Percentiles rank a stretch among this genome's conserved stretches.
phyloP scores from a whole-genome alignment of 2,888 invertebrate genomes.

The Willowsia nigromaculata region DNA sequence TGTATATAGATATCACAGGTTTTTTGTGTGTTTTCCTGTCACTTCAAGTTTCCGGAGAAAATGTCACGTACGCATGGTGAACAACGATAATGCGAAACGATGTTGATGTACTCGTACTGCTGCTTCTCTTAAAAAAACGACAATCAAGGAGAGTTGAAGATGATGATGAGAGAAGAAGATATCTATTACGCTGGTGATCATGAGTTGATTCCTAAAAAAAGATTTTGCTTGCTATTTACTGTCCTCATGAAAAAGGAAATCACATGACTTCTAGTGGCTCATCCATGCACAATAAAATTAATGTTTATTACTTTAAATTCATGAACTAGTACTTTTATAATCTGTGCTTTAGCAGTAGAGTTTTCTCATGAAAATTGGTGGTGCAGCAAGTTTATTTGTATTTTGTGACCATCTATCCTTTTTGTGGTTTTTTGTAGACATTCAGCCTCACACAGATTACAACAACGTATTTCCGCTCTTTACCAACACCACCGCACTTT shows the following conservation, averaged over 20 bases:
- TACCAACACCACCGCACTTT: neutral
- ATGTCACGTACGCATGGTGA: slow-evolving; percentile 40
- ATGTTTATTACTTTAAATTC: neutral
- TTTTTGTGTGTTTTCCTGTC: slow-evolving; percentile 30
- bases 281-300: neutral
- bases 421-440: slow-evolving; percentile 21
- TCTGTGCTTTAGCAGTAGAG: neutral
- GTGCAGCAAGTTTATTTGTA: slow-evolving; percentile 54
- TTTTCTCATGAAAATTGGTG: slow-evolving; percentile 51
- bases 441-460: neutral
- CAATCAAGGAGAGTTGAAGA: neutral
- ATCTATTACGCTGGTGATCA: neutral
- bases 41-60: slow-evolving; percentile 31
- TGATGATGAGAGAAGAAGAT: neutral
- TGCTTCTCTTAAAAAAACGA: neutral
- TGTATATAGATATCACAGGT: slow-evolving; percentile 15
- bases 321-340: neutral
- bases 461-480: slow-evolving; percentile 16
- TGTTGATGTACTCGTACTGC: neutral
- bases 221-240: neutral
- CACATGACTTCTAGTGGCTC: neutral
- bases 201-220: neutral
- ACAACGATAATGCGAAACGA: neutral
- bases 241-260: neutral
- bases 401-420: slow-evolving; percentile 40